Conservation (phyloP, 2,113 vertebrate species). For the Mustela nigripes region DNA sequence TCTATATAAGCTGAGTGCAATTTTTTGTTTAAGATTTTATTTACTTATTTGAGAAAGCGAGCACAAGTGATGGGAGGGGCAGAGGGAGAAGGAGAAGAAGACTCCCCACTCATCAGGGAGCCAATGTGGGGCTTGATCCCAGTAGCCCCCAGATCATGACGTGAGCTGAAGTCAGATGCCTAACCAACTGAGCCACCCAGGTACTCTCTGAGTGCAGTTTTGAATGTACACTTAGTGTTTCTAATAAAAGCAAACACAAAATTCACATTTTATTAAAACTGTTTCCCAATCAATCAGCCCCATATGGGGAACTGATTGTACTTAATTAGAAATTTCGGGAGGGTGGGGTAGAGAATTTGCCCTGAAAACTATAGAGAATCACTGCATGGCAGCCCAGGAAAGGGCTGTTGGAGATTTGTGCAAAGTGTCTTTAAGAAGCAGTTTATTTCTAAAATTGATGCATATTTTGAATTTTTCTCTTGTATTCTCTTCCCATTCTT, state of each 20-base stretch:
- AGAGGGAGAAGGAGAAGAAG: not conserved
- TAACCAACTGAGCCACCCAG: not conserved
- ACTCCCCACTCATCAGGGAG: not conserved
- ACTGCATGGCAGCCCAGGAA: not conserved
- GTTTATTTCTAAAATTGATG: constrained; percentile 35
- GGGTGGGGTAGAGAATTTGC: not conserved
- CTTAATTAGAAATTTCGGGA: not conserved
- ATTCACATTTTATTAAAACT: not conserved
- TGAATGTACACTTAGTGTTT: not conserved
- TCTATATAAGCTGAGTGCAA: not conserved
- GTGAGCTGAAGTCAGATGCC: not conserved
- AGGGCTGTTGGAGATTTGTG: not conserved
- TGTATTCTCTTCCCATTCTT: not conserved
- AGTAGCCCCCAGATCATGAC: not conserved
- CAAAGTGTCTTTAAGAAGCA: not conserved
- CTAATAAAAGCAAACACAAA: constrained; percentile 10
- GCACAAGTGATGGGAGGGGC: not conserved
- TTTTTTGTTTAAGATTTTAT: not conserved
- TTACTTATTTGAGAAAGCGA: not conserved
- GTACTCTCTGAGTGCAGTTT: not conserved
- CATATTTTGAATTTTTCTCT: not conserved
- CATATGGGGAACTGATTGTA: not conserved
- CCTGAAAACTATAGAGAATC: not conserved
- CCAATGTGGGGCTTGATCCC: not conserved
- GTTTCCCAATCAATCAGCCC: not conserved